Evolutionary conservation across 2,113 vertebrate species (phyloP).

Genomic region (Zapus hudsonius): DNA sequence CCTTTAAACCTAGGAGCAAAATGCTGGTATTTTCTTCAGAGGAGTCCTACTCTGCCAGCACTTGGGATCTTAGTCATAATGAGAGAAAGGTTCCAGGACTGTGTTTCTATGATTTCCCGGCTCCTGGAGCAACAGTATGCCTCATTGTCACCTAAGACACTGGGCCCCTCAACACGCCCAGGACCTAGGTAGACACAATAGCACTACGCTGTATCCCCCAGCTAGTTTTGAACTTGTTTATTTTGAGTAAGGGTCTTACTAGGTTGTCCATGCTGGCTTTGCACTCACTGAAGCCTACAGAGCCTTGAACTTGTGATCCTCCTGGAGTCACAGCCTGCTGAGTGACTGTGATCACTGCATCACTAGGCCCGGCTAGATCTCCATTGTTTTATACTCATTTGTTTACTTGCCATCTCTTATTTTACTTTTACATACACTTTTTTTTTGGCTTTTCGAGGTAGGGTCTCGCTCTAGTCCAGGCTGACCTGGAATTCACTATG

Average conservation of each 20-base stretch:
- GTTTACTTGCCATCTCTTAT: conserved; percentile 17
- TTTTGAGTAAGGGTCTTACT: background rate
- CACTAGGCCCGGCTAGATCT: background rate
- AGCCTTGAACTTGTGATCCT: background rate
- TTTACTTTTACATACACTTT: conserved; percentile 43
- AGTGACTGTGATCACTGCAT: no score
- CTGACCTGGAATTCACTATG: no score
- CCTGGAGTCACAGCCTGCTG: background rate
- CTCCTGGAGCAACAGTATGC: background rate
- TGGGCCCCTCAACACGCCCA: no score
- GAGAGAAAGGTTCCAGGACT: background rate
- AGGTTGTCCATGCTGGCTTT: background rate
- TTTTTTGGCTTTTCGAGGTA: no score
- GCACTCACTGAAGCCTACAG: background rate
- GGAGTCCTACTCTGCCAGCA: background rate
- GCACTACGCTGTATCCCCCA: background rate
- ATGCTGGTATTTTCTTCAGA: background rate
- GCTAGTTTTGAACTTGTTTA: background rate
- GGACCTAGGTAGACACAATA: no score
- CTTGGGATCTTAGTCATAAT: background rate
- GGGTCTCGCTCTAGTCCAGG: no score
- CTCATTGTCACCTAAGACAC: background rate
- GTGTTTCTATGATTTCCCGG: conserved; percentile 29
- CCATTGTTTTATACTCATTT: background rate
- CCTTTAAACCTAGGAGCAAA: background rate